Percentiles rank a stretch among this genome's conserved stretches.
phyloP scores from a whole-genome alignment of 2,113 vertebrate genomes.

The Alectura lathami region DNA sequence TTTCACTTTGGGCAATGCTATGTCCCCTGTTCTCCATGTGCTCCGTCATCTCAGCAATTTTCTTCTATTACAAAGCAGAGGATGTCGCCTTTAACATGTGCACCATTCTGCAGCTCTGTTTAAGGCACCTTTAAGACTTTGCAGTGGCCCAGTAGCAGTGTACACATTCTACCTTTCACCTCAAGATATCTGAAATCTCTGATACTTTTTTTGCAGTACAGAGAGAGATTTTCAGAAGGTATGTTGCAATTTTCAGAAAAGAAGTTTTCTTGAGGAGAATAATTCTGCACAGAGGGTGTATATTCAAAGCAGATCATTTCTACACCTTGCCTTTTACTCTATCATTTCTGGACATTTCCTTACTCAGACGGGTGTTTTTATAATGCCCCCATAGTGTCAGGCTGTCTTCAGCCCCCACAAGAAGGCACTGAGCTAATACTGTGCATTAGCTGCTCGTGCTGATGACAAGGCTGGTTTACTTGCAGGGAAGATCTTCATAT shows the following conservation, averaged over 20 bases:
- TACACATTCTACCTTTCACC: neutral
- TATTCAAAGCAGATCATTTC: rapidly evolving
- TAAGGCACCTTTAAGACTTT: neutral
- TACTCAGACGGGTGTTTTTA: rapidly evolving
- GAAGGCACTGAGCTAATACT: neutral
- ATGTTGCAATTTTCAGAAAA: neutral
- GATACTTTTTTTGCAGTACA: neutral
- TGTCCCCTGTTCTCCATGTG: neutral
- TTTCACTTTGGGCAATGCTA: neutral
- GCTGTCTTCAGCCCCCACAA: too few species aligned
- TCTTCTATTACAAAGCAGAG: neutral
- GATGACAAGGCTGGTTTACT: rapidly evolving
- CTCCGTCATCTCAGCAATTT: neutral
- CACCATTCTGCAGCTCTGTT: rapidly evolving
- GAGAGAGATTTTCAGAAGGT: neutral
- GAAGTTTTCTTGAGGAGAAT: neutral
- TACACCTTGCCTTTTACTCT: neutral
- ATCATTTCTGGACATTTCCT: rapidly evolving
- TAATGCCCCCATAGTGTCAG: rapidly evolving
- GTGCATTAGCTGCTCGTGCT: neutral
- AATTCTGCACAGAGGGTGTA: rapidly evolving
- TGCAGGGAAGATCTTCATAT: rapidly evolving
- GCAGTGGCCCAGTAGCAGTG: rapidly evolving
- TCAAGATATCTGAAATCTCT: neutral
- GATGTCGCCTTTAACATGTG: neutral